These are phyloP conservation scores for Aspidoscelis tigris DNA, from an alignment of 2,113 vertebrate genomes.

Conservation along the genomic window DNA sequence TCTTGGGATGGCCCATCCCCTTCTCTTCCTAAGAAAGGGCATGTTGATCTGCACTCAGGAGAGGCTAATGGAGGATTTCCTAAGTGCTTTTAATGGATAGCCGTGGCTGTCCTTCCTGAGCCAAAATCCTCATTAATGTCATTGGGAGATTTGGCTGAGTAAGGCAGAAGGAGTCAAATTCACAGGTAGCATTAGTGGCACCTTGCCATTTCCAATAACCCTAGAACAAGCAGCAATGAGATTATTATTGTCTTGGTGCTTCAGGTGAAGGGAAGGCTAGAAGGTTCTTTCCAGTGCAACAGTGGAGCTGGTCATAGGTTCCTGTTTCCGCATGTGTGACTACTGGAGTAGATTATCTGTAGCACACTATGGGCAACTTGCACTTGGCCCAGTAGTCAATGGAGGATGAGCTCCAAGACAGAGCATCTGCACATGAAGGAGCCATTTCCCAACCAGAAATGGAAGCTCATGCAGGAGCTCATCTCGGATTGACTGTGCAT, in stretches of 20 bases:
- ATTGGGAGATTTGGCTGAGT: not conserved
- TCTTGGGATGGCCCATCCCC: not conserved
- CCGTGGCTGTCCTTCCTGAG: not conserved
- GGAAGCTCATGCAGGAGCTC: too few relatives aligned
- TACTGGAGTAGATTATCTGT: not conserved
- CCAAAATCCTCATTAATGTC: slow-evolving; percentile 43
- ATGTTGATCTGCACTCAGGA: not conserved
- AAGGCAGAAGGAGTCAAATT: not conserved
- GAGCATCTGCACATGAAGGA: too few relatives aligned
- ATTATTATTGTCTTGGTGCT: not conserved
- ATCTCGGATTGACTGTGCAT: too few relatives aligned
- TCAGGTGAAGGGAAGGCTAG: not conserved
- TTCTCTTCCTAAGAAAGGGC: slow-evolving; percentile 19
- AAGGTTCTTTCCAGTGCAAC: not conserved
- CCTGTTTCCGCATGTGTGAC: too few relatives aligned
- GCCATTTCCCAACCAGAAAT: too few relatives aligned
- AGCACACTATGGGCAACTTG: too few relatives aligned
- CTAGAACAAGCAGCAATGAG: slow-evolving; percentile 11
- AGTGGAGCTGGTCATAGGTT: not conserved
- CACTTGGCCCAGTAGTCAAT: too few relatives aligned
- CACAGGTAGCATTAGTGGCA: slow-evolving; percentile 7
- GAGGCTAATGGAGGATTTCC: not conserved
- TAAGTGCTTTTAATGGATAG: slow-evolving; percentile 18
- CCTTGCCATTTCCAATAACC: not conserved
- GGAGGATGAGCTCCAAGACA: too few relatives aligned